Conservation (phyloP, 2,888 invertebrate genomes). For the Aleiodes leptofemur region DNA sequence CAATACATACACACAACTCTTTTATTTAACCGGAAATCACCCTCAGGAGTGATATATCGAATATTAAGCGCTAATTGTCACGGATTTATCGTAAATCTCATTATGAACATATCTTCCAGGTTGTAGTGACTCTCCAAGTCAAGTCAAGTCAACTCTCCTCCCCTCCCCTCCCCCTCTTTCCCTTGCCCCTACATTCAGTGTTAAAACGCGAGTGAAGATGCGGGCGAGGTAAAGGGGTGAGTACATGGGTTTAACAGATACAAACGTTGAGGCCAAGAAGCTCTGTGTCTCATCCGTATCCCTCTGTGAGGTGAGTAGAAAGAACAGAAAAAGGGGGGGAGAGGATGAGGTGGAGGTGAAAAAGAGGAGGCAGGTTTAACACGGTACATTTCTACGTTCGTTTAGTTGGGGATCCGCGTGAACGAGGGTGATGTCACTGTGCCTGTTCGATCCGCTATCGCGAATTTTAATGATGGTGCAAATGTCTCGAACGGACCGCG, state of each 20-base stretch:
- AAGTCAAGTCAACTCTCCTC: not conserved
- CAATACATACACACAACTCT: not conserved
- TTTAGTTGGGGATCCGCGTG: conserved; percentile 72
- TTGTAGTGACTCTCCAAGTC: conserved; percentile 58
- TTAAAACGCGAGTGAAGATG: not conserved
- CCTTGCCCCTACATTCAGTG: not conserved
- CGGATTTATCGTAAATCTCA: conserved; percentile 67
- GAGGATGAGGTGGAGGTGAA: conserved; percentile 42
- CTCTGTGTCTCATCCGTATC: conserved; percentile 12
- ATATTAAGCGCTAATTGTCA: conserved; percentile 65
- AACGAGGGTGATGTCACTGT: conserved; percentile 74
- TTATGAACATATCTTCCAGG: conserved; percentile 68
- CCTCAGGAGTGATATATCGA: conserved; percentile 24
- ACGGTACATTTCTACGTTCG: conserved; percentile 70
- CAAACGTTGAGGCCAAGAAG: conserved; percentile 27
- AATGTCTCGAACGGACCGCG: conserved; percentile 71
- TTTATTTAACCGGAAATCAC: conserved; percentile 21
- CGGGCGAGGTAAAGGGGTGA: conserved; percentile 34
- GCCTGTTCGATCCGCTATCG: conserved; percentile 75
- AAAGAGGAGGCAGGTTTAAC: conserved; percentile 64
- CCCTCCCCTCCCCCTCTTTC: too few species aligned
- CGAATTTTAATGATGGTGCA: conserved; percentile 76
- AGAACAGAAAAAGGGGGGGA: not conserved
- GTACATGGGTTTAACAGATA: conserved; percentile 28
- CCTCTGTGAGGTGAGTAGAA: conserved; percentile 24